phyloP scores from a whole-genome alignment of 2,113 vertebrate species.

The Eulacestoma nigropectus region DNA sequence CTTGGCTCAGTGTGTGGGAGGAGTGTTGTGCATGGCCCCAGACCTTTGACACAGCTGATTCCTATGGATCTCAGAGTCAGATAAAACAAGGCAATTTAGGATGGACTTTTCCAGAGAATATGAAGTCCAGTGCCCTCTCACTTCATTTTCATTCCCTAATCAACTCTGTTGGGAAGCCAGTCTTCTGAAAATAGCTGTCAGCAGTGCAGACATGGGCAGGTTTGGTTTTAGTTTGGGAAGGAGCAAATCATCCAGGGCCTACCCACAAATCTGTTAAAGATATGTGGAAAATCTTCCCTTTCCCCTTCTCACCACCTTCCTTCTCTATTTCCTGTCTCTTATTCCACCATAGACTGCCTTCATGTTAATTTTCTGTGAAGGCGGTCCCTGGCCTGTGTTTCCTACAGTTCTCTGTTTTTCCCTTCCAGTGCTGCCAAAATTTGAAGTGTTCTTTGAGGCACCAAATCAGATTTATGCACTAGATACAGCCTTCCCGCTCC shows the following conservation, averaged over 20 bases:
- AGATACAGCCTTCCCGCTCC: not conserved
- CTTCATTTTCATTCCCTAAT: not conserved
- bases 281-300: not conserved
- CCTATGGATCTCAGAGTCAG: not conserved
- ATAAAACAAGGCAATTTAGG: not conserved
- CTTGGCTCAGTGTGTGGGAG: not conserved
- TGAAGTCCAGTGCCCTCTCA: not conserved
- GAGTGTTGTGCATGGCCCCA: not conserved
- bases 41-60: not conserved
- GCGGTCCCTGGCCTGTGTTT: not conserved
- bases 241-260: not conserved
- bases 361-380: not conserved
- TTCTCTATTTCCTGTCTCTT: not conserved
- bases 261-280: not conserved
- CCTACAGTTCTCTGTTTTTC: not conserved
- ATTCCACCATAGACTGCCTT: not conserved
- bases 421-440: slow-evolving; percentile 47
- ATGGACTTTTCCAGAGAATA: not conserved
- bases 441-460: slow-evolving; percentile 13
- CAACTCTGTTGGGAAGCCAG: not conserved
- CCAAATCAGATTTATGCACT: slow-evolving; percentile 13
- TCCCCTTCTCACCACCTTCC: not conserved
- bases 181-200: not conserved
- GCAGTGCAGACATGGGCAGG: not conserved
- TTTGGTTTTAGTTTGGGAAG: not conserved